Base-by-base conservation (phyloP, 1,140 invertebrate species). In the Lordiphosa clarofinis region DNA sequence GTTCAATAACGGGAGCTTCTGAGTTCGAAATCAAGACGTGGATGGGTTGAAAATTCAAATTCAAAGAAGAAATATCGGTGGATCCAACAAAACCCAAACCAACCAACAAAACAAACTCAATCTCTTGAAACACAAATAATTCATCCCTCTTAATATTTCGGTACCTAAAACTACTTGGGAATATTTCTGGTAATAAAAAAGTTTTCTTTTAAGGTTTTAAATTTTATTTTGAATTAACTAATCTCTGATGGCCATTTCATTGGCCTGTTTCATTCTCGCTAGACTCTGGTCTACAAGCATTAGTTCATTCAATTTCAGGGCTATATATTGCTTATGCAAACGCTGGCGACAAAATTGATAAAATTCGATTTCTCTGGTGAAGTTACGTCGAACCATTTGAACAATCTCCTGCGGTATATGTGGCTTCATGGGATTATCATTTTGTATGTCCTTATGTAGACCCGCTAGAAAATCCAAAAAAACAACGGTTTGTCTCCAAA, bases 331-430 rank as follows among this genome's bases (percentile, higher is more conserved):
- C 84, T 93, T 92, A 70, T 97, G 93, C 7, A 97, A 90, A 68
- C 95, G 91, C 86, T 97, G 95, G 68, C 93, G 93, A 86, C 95
- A 96, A 87, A 97, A 97, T 82, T 97, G 94, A 88, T 97, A 97
- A 87, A 97, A 96, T 87, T 97, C 96, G 11, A 97, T 95, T 90
- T 97, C 96, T 35, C 94, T 90, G 0, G 96, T 96, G 82, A 97
- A 96, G 88, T 97, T 97, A 39, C 91, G 91, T 48, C 95, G 91
- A 1, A 97, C 94, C 21, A 96, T 92, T 10, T 96, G 92, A 82
- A 96, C 95, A 1, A 97, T 92, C 66, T 94, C 92, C 73, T 96
- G 93, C 9, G 94, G 93, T 0, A 97, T 95, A 5, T 94, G 93
- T 1, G 95, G 95, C 86, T 97, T 96, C 84, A 88, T 88, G 7